phyloP scores from a whole-genome alignment of 2,113 vertebrate species.

The Takifugu flavidus region DNA sequence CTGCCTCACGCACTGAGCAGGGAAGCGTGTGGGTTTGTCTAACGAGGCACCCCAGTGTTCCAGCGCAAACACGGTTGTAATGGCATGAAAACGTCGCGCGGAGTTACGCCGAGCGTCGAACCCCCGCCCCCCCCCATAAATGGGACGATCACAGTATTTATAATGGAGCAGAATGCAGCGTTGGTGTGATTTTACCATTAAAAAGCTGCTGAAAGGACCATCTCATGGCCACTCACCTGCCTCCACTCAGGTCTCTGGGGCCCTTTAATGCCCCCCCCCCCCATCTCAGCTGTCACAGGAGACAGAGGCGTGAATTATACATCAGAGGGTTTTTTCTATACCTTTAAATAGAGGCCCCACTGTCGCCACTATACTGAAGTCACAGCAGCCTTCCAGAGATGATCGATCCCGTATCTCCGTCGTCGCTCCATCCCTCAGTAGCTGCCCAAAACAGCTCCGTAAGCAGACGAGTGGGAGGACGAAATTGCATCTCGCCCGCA shows the following conservation, averaged over 20 bases:
- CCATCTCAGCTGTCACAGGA: slow-evolving; percentile 24
- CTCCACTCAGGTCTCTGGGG: slow-evolving; percentile 22
- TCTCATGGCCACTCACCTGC: not conserved
- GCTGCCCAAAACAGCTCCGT: slow-evolving; percentile 55
- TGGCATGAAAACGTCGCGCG: slow-evolving; percentile 37
- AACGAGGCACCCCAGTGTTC: slow-evolving; percentile 65
- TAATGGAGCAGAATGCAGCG: not conserved
- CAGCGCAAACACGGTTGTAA: slow-evolving; percentile 60
- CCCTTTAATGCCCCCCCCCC: slow-evolving; percentile 25
- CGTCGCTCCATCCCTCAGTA: slow-evolving; percentile 1
- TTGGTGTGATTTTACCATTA: not conserved
- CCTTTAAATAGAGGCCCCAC: too few relatives aligned
- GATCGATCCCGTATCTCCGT: too few relatives aligned
- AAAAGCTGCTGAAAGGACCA: not conserved
- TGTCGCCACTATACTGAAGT: too few relatives aligned
- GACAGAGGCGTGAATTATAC: slow-evolving; percentile 64
- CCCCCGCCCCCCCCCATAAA: too few relatives aligned
- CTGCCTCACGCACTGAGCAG: slow-evolving; percentile 55
- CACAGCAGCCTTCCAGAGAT: too few relatives aligned
- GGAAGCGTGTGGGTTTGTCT: slow-evolving; percentile 57
- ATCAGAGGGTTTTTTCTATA: slow-evolving; percentile 44
- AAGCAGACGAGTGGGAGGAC: slow-evolving; percentile 66
- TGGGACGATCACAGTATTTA: too few relatives aligned
- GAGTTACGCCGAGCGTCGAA: too few relatives aligned
- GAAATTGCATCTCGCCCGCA: slow-evolving; percentile 44